A percentile compares a stretch with the other conserved stretches of the same genome.
These are phyloP conservation scores for Hypomecis punctinalis DNA, from an alignment of 2,888 invertebrate species.

Conservation along the genomic window DNA sequence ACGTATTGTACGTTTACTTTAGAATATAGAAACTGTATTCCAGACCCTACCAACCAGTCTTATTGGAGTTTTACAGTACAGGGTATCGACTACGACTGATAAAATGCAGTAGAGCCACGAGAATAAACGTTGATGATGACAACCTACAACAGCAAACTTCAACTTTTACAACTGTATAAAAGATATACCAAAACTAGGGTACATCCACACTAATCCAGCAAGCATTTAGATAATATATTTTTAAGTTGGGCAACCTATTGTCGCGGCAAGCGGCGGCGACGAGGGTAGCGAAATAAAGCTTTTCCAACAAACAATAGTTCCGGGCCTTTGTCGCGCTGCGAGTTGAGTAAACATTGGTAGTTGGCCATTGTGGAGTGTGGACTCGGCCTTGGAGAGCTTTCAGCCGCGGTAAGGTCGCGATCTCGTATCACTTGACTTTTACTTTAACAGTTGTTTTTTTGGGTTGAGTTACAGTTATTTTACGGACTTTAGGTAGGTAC, in stretches of 20 bases:
- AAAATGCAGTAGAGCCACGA: too few relatives aligned
- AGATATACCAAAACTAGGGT: neutral
- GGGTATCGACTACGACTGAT: too few relatives aligned
- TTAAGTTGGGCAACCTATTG: constrained; percentile 85
- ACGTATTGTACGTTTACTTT: too few relatives aligned
- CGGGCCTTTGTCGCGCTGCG: constrained; percentile 82
- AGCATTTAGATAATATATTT: constrained; percentile 77
- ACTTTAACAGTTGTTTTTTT: neutral
- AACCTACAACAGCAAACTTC: too few relatives aligned
- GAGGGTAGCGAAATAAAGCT: constrained; percentile 84
- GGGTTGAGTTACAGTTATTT: neutral
- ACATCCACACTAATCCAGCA: constrained; percentile 59
- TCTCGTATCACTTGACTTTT: neutral
- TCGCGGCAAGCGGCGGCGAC: constrained; percentile 70
- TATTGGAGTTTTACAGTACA: too few relatives aligned
- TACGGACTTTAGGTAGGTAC: too few relatives aligned
- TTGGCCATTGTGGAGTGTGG: constrained; percentile 75
- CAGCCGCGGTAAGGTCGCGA: constrained; percentile 31
- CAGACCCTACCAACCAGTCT: too few relatives aligned
- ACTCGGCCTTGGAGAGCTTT: constrained; percentile 51
- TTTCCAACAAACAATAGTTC: constrained; percentile 85
- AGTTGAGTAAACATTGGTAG: constrained; percentile 84
- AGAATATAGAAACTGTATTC: too few relatives aligned
- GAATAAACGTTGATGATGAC: too few relatives aligned
- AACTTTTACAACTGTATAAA: too few relatives aligned